These are phyloP conservation scores for Myotis yumanensis DNA, from an alignment of 2,113 vertebrate genomes.

Conservation along the genomic window DNA sequence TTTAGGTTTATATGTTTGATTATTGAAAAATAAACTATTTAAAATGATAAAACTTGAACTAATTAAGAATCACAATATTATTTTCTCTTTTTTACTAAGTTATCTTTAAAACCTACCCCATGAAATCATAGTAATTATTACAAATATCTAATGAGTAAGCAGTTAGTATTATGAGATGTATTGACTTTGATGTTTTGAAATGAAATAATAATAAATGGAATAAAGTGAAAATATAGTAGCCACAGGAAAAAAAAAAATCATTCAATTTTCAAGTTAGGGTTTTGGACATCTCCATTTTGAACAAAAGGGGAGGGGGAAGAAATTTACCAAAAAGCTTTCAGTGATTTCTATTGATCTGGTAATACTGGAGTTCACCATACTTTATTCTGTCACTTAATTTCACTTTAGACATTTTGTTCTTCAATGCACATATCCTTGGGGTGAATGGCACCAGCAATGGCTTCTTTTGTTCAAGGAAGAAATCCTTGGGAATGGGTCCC, in stretches of 20 bases:
- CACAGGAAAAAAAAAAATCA: not conserved
- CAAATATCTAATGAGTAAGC: not conserved
- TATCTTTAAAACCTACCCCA: not conserved
- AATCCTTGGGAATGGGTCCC: not conserved
- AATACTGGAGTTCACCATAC: not conserved
- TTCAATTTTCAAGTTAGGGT: not conserved
- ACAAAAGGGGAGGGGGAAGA: not conserved
- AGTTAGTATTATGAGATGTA: not conserved
- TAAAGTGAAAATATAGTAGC: not conserved
- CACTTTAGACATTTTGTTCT: not conserved
- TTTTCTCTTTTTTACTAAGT: not conserved
- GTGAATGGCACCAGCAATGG: not conserved
- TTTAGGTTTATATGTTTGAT: not conserved
- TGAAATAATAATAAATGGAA: not conserved
- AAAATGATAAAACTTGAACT: not conserved
- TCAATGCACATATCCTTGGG: not conserved
- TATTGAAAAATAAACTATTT: not conserved
- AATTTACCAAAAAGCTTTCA: not conserved
- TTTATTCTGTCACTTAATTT: not conserved
- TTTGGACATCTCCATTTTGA: not conserved
- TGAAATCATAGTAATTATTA: not conserved
- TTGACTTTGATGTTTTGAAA: not conserved
- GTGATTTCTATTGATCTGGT: not conserved
- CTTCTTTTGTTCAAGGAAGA: conserved; percentile 10
- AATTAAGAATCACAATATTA: not conserved